Evolutionary conservation across 2,888 invertebrate genomes (phyloP), one percentile per base, ranked within the genome.

Genomic region (Lochmaea capreae): DNA sequence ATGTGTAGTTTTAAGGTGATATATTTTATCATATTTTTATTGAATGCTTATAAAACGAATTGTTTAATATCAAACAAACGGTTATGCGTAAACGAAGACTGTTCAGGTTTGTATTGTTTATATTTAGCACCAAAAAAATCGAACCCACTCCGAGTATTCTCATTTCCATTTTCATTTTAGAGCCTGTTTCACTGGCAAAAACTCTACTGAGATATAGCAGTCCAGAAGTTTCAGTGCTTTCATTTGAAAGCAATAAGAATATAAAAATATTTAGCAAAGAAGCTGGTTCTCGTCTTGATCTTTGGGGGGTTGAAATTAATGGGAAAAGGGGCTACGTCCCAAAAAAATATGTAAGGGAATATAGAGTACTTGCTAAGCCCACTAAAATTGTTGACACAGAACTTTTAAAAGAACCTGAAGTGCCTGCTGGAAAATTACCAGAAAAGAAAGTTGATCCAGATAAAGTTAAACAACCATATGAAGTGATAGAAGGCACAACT

Each of bases 261-360:
- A 91, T 93, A 11, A 88, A 86, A 63, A 89, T 95, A 76, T 92
- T 88, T 81, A 94, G 94, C 85, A 95, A 94, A 87, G 90, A 91
- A 79, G 92, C 92, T 82, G 94, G 92, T 65, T 87, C 87, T 39
- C 88, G 90, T 75, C 72, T 81, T 26, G 90, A 91, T 76, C 85
- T 91, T 65, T 94, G 94, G 93, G 94, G 91, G 77, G 92, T 90
- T 61, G 91, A 90, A 87, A 91, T 94, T 62, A 88, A 90, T 77
- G 93, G 92, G 43, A 90, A 90, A 82, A 85, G 90, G 73, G 95
- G 95, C 33, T 94, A 93, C 85, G 90, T 90, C 0, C 92, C 91
- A 33, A 87, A 88, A 68, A 83, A 81, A 0, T 89, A 91, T 79
- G 84, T 95, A 66, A 87, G 87, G 81, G 95, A 95, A 87, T 82